Base-by-base conservation (phyloP, 1,140 invertebrate species). In the Acyrthosiphon pisum region DNA sequence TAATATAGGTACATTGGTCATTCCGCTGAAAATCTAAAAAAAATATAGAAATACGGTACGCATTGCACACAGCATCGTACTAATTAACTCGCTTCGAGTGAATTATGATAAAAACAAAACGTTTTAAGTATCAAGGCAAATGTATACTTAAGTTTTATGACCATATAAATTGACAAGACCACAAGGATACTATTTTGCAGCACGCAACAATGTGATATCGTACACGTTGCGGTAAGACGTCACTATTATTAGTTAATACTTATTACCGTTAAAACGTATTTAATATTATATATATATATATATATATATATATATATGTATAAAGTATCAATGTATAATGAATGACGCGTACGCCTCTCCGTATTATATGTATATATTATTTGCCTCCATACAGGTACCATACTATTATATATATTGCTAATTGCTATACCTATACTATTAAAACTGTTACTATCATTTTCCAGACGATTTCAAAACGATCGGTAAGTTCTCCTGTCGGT, bases 101-200 rank as follows among this genome's bases (percentile, higher is more conserved):
- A 68, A n/a, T n/a, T 68, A 46, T 46, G 46, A 48, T 44, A 35
- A 83, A 37, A 81, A 83, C n/a, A 83, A 91, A 81, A 46, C 14
- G 68, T 83, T 83, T 83, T 81, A 91, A 83, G 46, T 91, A 91
- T 76, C 68, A 91, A 91, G 90, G 68, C 7, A 30, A 91, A 60
- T 22, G 30, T 44, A 46, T 91, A 22, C 41, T 68, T n/a, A 68
- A 60, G 41, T 76, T 91, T 48, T 91, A 81, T 48, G 44, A 83
- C 26, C 90, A 91, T 90, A 90, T 48, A 91, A 91, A 91, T 83
- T 76, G n/a, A 83, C 68, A 50, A 81, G 56, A 91, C 20, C n/a
- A 14, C 30, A 48, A 91, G 37, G 89, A 41, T 48, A 48, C 35
- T 46, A 87, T 46, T 30, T 48, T 41, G 37, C 30, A 20, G 44